Evolutionary conservation across 2,113 vertebrate species (phyloP).

Genomic region (Crotalus viridis): DNA sequence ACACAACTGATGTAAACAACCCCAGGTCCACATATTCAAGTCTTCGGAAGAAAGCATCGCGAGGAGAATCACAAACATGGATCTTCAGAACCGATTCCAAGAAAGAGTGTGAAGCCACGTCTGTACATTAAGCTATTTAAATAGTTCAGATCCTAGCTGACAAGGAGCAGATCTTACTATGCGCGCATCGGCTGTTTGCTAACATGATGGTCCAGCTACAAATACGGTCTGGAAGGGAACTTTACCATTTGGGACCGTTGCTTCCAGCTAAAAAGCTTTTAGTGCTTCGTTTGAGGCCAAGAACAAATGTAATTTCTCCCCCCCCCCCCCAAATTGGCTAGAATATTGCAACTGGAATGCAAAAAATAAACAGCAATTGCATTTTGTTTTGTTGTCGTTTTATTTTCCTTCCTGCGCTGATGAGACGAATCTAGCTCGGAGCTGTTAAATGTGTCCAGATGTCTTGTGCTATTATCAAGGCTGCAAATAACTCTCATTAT

Average conservation of each 20-base stretch:
- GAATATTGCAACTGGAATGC: neutral
- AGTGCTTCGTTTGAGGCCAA: neutral
- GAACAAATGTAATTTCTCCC: neutral
- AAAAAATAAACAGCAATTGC: neutral
- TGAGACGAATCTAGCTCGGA: neutral
- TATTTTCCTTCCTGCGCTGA: neutral
- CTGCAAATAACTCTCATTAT: neutral
- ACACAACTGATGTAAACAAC: neutral
- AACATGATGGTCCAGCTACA: neutral
- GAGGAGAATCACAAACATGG: no score
- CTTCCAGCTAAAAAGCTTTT: neutral
- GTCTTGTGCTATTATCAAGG: neutral
- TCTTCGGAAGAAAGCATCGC: neutral
- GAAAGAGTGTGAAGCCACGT: neutral
- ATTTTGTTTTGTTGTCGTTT: neutral
- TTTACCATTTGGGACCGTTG: constrained; percentile 13
- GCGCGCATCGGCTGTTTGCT: neutral
- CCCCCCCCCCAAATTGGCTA: neutral
- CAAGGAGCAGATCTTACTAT: neutral
- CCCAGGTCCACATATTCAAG: no score
- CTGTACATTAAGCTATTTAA: neutral
- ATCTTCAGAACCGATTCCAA: neutral
- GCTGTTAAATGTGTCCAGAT: neutral
- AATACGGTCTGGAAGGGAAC: neutral
- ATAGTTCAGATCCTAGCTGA: neutral